Conservation (phyloP, 2,888 invertebrate species). For the Parelbella ahira region DNA sequence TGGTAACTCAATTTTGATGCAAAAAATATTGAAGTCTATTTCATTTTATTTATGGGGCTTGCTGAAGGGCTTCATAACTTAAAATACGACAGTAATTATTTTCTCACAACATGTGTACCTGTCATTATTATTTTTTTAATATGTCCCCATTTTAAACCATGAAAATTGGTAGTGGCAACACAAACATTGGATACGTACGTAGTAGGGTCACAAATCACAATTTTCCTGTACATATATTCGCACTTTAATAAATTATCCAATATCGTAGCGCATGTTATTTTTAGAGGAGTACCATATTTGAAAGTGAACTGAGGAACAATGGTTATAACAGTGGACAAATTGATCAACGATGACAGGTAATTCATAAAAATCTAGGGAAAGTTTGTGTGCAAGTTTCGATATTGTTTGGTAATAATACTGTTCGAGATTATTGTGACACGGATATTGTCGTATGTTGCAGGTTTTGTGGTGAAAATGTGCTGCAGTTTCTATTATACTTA, state of each 20-base stretch:
- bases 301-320: slow-evolving; percentile 37
- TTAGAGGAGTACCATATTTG: not conserved
- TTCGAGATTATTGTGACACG: slow-evolving; percentile 14
- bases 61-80: no score
- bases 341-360: slow-evolving; percentile 72
- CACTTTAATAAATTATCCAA: slow-evolving; percentile 11
- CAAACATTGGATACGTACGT: slow-evolving; percentile 3
- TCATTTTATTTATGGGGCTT: no score
- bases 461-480: slow-evolving; percentile 74
- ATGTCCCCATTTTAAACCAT: no score
- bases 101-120: no score
- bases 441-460: slow-evolving; percentile 47
- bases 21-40: no score
- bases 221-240: slow-evolving; percentile 22
- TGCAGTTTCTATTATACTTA: slow-evolving; percentile 76
- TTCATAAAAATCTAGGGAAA: slow-evolving; percentile 48
- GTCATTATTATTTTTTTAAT: no score
- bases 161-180: no score
- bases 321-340: slow-evolving; percentile 68
- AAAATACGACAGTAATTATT: no score
- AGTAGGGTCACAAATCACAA: slow-evolving; percentile 4
- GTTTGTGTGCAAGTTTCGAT: slow-evolving; percentile 36
- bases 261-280: slow-evolving; percentile 4
- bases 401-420: slow-evolving; percentile 1
- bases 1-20: no score